These are phyloP conservation scores for Cheilinus undulatus DNA, from an alignment of 2,113 vertebrate genomes.

Conservation along the genomic window DNA sequence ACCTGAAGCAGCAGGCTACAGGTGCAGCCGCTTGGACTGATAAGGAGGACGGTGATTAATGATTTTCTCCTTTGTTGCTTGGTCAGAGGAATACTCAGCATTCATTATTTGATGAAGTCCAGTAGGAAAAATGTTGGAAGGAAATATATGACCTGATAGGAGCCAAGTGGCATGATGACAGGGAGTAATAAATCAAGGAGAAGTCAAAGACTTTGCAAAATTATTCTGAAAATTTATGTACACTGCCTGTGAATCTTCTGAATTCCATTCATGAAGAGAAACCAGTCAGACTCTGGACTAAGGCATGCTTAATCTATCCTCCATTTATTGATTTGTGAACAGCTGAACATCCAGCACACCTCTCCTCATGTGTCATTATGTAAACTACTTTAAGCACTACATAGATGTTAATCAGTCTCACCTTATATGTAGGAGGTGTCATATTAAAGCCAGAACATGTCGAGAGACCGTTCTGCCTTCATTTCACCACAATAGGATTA, in stretches of 20 bases:
- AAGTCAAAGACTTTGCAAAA: background rate
- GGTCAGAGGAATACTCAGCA: background rate
- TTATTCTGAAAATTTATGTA: background rate
- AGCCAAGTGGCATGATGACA: background rate
- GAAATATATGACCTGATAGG: background rate
- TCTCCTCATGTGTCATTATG: background rate
- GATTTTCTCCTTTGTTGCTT: background rate
- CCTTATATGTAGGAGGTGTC: background rate
- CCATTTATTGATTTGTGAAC: too few species aligned
- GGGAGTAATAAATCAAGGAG: background rate
- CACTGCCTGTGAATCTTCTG: too few species aligned
- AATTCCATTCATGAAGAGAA: too few species aligned
- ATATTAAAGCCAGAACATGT: background rate
- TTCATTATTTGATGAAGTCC: background rate
- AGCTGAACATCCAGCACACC: too few species aligned
- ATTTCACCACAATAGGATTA: background rate
- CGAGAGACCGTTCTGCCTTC: background rate
- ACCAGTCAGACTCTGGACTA: too few species aligned
- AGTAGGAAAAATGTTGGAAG: background rate
- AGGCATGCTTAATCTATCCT: too few species aligned
- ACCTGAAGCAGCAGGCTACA: background rate
- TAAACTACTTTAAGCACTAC: background rate
- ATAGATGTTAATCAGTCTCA: background rate
- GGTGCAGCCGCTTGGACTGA: slow-evolving; percentile 1
- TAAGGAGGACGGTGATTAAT: background rate